phyloP scores from a whole-genome alignment of 37 sponge, comb jelly and placozoan genomes.

The Dysidea cf. avara region DNA sequence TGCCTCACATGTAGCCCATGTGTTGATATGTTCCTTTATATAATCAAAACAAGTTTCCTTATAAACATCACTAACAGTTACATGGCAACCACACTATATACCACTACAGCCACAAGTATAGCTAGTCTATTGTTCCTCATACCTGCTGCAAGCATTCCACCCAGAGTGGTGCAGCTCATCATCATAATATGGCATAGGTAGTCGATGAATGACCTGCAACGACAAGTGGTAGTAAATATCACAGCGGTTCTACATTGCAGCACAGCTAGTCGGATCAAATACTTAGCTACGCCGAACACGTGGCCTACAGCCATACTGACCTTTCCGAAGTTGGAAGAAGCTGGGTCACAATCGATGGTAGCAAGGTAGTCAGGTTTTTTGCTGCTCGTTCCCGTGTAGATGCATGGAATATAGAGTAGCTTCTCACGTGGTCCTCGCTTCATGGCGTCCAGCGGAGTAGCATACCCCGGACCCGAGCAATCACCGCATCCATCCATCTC shows the following conservation, averaged over 20 bases:
- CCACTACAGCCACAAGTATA: too few species aligned
- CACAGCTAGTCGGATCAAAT: too few species aligned
- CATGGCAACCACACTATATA: too few species aligned
- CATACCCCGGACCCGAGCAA: constrained; percentile 80
- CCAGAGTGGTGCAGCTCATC: constrained; percentile 94
- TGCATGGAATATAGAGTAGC: constrained; percentile 85
- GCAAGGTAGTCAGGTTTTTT: constrained; percentile 91
- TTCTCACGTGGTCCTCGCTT: constrained; percentile 78
- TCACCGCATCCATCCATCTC: neutral
- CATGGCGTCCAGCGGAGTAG: constrained; percentile 82
- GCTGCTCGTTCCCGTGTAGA: constrained; percentile 49
- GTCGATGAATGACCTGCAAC: constrained; percentile 75
- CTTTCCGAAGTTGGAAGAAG: constrained; percentile 71
- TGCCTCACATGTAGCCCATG: too few species aligned
- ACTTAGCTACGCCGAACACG: too few species aligned
- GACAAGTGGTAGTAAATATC: too few species aligned
- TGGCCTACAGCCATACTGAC: too few species aligned
- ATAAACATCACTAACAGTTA: too few species aligned
- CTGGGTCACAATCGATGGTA: constrained; percentile 80
- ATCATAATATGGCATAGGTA: constrained; percentile 61
- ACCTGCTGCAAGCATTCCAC: constrained; percentile 95
- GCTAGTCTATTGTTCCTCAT: too few species aligned
- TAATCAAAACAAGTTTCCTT: too few species aligned
- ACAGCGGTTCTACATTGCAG: too few species aligned
- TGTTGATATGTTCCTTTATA: too few species aligned